Evolutionary conservation across 2,888 invertebrate genomes (phyloP).

Genomic region (Neocrepidodera transversa): DNA sequence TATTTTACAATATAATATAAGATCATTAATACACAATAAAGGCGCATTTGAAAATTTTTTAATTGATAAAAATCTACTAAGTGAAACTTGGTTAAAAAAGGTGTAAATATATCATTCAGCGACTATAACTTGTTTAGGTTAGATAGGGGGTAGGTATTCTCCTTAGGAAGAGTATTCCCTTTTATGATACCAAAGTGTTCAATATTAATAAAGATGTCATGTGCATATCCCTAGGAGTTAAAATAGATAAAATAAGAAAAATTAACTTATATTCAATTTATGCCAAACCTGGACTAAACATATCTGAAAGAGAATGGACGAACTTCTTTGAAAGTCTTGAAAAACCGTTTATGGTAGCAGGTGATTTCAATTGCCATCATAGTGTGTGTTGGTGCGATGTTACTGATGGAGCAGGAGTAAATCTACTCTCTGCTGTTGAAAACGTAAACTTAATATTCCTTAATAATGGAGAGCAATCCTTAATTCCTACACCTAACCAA

Average conservation of each 20-base stretch:
- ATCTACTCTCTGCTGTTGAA: neutral
- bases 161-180: neutral
- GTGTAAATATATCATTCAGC: neutral
- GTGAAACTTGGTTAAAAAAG: neutral
- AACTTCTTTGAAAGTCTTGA: neutral
- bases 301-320: slow-evolving; percentile 3
- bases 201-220: neutral
- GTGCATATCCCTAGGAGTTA: neutral
- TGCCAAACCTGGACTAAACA: neutral
- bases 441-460: neutral
- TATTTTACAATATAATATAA: slow-evolving; percentile 1
- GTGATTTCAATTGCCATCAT: slow-evolving; percentile 6
- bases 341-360: slow-evolving; percentile 8
- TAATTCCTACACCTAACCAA: neutral
- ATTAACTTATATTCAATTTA: neutral
- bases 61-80: slow-evolving; percentile 5
- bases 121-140: neutral
- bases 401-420: too few relatives aligned
- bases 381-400: neutral
- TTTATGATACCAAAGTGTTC: neutral
- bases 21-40: slow-evolving; percentile 3
- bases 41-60: slow-evolving; percentile 1
- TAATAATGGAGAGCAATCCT: neutral
- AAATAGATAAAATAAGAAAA: neutral
- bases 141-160: neutral